Conservation (phyloP, 2,113 vertebrate genomes). For the Chauna torquata region DNA sequence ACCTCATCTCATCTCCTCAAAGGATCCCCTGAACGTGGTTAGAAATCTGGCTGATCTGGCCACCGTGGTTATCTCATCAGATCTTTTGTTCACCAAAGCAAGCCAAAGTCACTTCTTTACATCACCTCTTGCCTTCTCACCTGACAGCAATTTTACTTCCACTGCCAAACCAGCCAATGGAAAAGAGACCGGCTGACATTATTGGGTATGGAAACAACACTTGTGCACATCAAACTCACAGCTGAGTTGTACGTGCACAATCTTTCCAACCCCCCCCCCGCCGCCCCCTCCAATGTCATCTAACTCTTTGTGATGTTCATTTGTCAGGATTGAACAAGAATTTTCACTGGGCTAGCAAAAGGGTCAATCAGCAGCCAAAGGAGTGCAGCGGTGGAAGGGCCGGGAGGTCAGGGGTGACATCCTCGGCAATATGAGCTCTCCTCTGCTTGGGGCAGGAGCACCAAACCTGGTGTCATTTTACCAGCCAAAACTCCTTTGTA, state of each 20-base stretch:
- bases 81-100: neutral
- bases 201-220: neutral
- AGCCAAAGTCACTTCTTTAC: neutral
- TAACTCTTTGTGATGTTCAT: neutral
- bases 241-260: neutral
- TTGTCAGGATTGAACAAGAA: neutral
- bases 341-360: neutral
- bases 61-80: neutral
- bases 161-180: neutral
- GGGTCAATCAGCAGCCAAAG: neutral
- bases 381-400: neutral
- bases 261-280: neutral
- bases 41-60: neutral
- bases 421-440: neutral
- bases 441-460: neutral
- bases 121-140: neutral
- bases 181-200: neutral
- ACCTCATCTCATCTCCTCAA: neutral
- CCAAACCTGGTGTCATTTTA: neutral
- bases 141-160: neutral
- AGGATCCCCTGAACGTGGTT: neutral
- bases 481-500: neutral
- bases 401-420: neutral
- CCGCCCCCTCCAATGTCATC: too few relatives aligned
- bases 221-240: neutral